phyloP scores from a whole-genome alignment of 2,888 invertebrate species.

The Chrysopilus asiliformis region DNA sequence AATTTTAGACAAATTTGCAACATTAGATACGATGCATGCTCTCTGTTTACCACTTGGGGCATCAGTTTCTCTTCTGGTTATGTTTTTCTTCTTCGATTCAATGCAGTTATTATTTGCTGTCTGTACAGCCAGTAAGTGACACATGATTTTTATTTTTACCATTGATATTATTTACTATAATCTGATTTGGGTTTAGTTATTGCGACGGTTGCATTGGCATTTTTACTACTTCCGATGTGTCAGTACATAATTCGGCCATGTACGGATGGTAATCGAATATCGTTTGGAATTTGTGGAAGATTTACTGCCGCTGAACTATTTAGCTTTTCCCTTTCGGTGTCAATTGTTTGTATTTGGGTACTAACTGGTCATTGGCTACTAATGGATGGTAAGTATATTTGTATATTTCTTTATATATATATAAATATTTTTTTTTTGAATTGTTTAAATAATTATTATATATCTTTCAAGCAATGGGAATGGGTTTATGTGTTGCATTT shows the following conservation, averaged over 20 bases:
- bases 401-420: not conserved
- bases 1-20: slow-evolving; percentile 66
- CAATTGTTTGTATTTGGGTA: slow-evolving; percentile 94
- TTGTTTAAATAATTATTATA: too few relatives aligned
- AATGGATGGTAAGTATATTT: slow-evolving; percentile 65
- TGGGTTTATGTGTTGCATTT: slow-evolving; percentile 96
- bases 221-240: slow-evolving; percentile 92
- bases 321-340: slow-evolving; percentile 81
- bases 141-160: not conserved
- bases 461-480: slow-evolving; percentile 71
- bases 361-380: slow-evolving; percentile 96
- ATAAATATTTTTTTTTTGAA: slow-evolving; percentile 4
- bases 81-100: slow-evolving; percentile 99
- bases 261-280: slow-evolving; percentile 71
- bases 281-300: slow-evolving; percentile 82
- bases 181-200: slow-evolving; percentile 50
- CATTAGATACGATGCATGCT: slow-evolving; percentile 93
- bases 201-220: slow-evolving; percentile 92
- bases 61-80: slow-evolving; percentile 86
- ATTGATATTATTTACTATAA: not conserved
- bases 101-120: slow-evolving; percentile 94
- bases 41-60: slow-evolving; percentile 92
- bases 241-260: slow-evolving; percentile 84
- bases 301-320: slow-evolving; percentile 90
- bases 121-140: slow-evolving; percentile 84